Evolutionary conservation across 1,140 invertebrate genomes (phyloP), one percentile per base, ranked within the genome.

Genomic region (Drosophila simulans): DNA sequence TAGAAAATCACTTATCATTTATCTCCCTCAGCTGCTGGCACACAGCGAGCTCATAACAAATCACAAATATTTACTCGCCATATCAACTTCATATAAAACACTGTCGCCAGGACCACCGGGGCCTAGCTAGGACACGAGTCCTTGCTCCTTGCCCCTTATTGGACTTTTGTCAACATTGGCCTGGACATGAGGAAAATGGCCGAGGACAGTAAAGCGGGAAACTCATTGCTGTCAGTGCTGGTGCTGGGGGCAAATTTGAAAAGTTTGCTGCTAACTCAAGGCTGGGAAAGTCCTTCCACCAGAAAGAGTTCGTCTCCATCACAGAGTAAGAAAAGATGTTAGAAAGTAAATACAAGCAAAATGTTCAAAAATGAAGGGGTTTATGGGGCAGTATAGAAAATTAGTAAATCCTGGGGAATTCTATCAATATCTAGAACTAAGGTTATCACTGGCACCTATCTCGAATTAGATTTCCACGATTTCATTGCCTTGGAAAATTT

Each of bases 31-130:
- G 58, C 58, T 74, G 71, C 70, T 64, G 69, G 48, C 42, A 39
- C 66, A 54, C 49, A 56, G 64, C 59, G 52, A 77, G 63, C 54
- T 89, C 84, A 89, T 89, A 89, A 89, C 84, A 89, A 89, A 89
- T 89, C 84, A 89, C 84, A 89, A 89, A 89, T 89, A 89, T 89
- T 89, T 89, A 84, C 84, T 84, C 80, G 84, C 77, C 77, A 89
- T 80, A 89, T 89, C 84, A 88, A 89, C 80, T 83, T 89, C 68
- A 80, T 84, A 83, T 88, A 86, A 72, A 82, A 75, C 69, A 81
- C 79, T 81, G 77, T 76, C 63, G 59, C 49, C 43, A 53, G 79
- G 63, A 76, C 63, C 51, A 11, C 55, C 51, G 15, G 45, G 40
- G 60, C 56, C 40, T 48, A 39, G 64, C 65, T 35, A n/a, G 40